Base-by-base conservation (phyloP, 2,888 invertebrate genomes). In the Hydraecia micacea region DNA sequence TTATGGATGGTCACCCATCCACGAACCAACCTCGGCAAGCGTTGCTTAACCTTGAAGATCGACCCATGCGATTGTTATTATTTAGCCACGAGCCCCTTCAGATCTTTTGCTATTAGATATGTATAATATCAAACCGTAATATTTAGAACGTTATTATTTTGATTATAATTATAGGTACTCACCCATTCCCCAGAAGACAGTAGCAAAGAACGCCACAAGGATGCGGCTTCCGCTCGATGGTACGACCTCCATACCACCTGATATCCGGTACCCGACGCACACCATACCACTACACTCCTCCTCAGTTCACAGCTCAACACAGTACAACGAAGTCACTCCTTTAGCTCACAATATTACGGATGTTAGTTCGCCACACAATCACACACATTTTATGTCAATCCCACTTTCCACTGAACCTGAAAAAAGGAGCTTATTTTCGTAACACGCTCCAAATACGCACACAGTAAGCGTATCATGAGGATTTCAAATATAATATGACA, bases 101-200 rank as follows among this genome's bases (percentile, higher is more conserved):
- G 21, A 49, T 21, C 66, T 42, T 42, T 28, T n/a, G n/a, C n/a
- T 3, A 25, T 65, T 18, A 42, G 1, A 11, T 18, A 28, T n/a
- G 18, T 55, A 55, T 25, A 25, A 18, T 9, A 15, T n/a, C n/a
- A 32, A 74, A 55, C 4, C 25, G n/a, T 52, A 42, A 42, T 49
- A 49, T 39, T 15, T 3, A 13, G 2, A 15, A 32, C 32, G 18
- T n/a, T n/a, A 58, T 55, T 42, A 52, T 39, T 18, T 42, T 42
- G 39, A 42, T n/a, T 4, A 18, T 28, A 66, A 21, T 60, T 71
- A 55, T 21, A 39, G 52, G 60, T 80, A 93, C 96, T 96, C 87
- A 97, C 96, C 96, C 93, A 96, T 96, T 87, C 96, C 96, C 96
- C 96, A 96, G 86, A 96, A 95, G 82, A 95, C 93, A 36, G 95